A percentile compares a stretch with the other conserved stretches of the same genome.
phyloP scores from a whole-genome alignment of 2,797 vertebrate genomes.

The Eidolon dupreanum region DNA sequence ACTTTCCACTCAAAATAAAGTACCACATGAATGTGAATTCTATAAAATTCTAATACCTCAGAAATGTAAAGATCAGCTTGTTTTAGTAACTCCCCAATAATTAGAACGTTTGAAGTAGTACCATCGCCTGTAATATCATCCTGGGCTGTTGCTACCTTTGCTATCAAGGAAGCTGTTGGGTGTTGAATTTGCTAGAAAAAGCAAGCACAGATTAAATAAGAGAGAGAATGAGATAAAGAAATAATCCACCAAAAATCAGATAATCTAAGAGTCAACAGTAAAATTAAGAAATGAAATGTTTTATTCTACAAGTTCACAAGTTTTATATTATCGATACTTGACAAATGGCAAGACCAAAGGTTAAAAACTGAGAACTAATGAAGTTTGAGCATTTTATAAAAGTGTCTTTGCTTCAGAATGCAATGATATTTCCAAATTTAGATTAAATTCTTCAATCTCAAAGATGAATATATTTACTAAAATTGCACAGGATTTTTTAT shows the following conservation, averaged over 20 bases:
- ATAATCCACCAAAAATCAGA: slow-evolving; percentile 11
- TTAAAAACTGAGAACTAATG: slow-evolving; percentile 62
- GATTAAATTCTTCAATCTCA: slow-evolving; percentile 68
- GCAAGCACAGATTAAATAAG: slow-evolving; percentile 25
- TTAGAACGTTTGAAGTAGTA: slow-evolving; percentile 93
- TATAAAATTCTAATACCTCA: slow-evolving; percentile 85
- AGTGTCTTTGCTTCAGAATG: slow-evolving; percentile 48
- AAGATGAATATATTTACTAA: slow-evolving; percentile 65
- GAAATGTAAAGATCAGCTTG: slow-evolving; percentile 93
- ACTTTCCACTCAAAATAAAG: slow-evolving; percentile 17
- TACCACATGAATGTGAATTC: background rate
- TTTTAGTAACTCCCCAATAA: slow-evolving; percentile 93
- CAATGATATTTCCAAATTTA: slow-evolving; percentile 70
- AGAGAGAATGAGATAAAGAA: slow-evolving; percentile 16
- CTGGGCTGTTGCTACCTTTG: slow-evolving; percentile 91
- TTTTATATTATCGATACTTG: slow-evolving; percentile 41
- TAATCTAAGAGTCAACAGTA: slow-evolving; percentile 11
- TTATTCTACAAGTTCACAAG: slow-evolving; percentile 38
- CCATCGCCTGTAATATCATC: slow-evolving; percentile 94
- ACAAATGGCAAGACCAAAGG: slow-evolving; percentile 55
- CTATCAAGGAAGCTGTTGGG: slow-evolving; percentile 93
- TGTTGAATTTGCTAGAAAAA: slow-evolving; percentile 93
- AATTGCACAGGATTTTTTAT: slow-evolving; percentile 55
- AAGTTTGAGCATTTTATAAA: slow-evolving; percentile 46
- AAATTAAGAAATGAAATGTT: slow-evolving; percentile 53